Percentiles rank a stretch among this genome's conserved stretches.
phyloP scores from a whole-genome alignment of 2,888 invertebrate genomes.

The Cordylochernes scorpioides region DNA sequence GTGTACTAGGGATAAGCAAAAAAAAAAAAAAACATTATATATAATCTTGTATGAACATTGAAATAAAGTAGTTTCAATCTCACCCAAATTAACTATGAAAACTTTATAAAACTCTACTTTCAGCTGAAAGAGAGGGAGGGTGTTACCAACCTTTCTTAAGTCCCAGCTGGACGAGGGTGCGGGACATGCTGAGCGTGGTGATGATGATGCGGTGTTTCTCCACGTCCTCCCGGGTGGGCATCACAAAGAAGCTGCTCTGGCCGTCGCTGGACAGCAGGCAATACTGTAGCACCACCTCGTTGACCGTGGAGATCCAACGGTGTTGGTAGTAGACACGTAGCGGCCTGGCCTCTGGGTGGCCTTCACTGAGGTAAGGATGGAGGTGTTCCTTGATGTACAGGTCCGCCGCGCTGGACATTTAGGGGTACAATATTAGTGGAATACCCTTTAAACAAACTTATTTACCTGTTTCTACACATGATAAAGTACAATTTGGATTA shows the following conservation, averaged over 20 bases:
- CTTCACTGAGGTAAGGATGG: slow-evolving; percentile 40
- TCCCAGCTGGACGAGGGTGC: slow-evolving; percentile 39
- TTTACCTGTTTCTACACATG: too few species aligned
- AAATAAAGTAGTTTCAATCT: too few species aligned
- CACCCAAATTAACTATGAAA: too few species aligned
- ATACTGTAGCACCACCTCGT: slow-evolving; percentile 39
- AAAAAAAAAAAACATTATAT: too few species aligned
- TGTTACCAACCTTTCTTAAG: slow-evolving; percentile 33
- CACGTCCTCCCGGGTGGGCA: slow-evolving; percentile 42
- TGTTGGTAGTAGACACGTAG: slow-evolving; percentile 50
- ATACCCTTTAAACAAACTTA: too few species aligned
- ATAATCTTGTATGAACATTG: too few species aligned
- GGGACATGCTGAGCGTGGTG: slow-evolving; percentile 48
- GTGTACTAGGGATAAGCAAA: too few species aligned
- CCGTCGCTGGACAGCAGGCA: slow-evolving; percentile 35
- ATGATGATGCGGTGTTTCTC: slow-evolving; percentile 41
- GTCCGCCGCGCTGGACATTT: slow-evolving; percentile 42
- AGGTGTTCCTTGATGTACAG: slow-evolving; percentile 57
- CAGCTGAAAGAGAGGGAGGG: too few species aligned
- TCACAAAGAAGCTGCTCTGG: slow-evolving; percentile 32
- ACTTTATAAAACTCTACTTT: too few species aligned
- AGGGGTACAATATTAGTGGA: background rate
- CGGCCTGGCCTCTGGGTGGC: slow-evolving; percentile 37
- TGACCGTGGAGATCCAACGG: slow-evolving; percentile 48
- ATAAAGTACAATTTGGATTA: too few species aligned